Conservation (phyloP, 1,140 invertebrate species). For the Musca vetustissima region DNA sequence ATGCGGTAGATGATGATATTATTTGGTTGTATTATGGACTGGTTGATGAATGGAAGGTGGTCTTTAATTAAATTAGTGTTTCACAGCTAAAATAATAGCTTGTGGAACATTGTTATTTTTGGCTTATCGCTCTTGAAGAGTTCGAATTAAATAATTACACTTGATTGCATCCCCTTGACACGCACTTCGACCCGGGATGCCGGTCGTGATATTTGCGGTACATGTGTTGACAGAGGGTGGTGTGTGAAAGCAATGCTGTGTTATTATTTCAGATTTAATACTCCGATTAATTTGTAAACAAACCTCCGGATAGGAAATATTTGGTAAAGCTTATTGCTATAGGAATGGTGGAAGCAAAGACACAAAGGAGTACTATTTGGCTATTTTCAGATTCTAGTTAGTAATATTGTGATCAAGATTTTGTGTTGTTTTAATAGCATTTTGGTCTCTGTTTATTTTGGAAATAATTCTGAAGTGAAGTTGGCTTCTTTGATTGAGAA, state of each 20-base stretch:
- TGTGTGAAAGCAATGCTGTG: not conserved
- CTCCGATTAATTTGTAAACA: constrained; percentile 9
- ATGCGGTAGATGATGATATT: not conserved
- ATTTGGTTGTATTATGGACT: constrained; percentile 6
- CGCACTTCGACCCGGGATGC: no score
- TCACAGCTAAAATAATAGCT: not conserved
- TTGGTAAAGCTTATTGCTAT: no score
- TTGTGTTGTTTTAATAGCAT: no score
- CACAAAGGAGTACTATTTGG: no score
- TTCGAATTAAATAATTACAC: constrained; percentile 23
- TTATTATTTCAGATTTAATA: no score
- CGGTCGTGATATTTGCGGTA: no score
- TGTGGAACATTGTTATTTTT: constrained; percentile 17
- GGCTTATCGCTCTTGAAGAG: constrained; percentile 8
- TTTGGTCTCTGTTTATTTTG: no score
- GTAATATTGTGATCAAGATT: no score
- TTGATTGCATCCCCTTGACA: constrained; percentile 10
- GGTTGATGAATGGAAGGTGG: not conserved
- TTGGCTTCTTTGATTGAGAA: no score
- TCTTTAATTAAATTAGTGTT: constrained; percentile 22
- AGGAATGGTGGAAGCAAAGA: no score
- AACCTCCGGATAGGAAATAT: not conserved
- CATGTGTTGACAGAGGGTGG: not conserved
- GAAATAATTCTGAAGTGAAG: no score
- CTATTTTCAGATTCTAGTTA: no score